Base-by-base conservation (phyloP, 2,888 invertebrate genomes). In the Choristoneura rosaceana region DNA sequence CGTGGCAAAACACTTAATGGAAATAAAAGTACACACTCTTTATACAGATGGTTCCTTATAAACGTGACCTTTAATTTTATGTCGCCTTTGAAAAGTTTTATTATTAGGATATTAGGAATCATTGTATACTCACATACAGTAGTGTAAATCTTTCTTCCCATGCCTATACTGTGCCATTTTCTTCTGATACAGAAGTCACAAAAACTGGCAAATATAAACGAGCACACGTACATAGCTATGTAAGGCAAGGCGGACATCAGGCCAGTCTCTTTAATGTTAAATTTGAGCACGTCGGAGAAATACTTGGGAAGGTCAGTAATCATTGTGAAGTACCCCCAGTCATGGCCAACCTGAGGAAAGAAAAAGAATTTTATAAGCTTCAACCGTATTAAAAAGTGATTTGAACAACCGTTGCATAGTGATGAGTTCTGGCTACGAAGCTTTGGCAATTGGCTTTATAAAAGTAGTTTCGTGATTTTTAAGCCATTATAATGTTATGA, bases 311-410 rank as follows among this genome's bases (percentile, higher is more conserved):
- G 89, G 79, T 96, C 96, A 0, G 96, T 96, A 25, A 96, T 95
- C 95, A 96, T 95, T 4, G 96, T 95, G 78, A 95, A 96, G 80
- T 96, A 95, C 1, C 96, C 96, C 95, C 96, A 96, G 78, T 96
- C 96, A 84, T 96, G 96, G 1, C 96, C 96, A 41, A 95, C 85
- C 92, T 96, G 93, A 15, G 79, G 79, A 71, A 25, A 69, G 9
- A 14, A 47, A 34, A 1, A 17, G n/a, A 38, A 41, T 66, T 15
- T 41, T 25, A 55, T 2, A 25, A 25, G 25, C 25, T 25, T 25
- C 25, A 25, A 25, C 25, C 25, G 25, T 25, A 25, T 25, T 25
- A 25, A 0, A 25, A 25, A 25, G 25, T 25, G 2, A 25, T 25
- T 25, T 25, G 1, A 25, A 25, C 25, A 25, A 25, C 25, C 25